phyloP scores from a whole-genome alignment of 2,797 vertebrate species.

The Onychomys arenicola region DNA sequence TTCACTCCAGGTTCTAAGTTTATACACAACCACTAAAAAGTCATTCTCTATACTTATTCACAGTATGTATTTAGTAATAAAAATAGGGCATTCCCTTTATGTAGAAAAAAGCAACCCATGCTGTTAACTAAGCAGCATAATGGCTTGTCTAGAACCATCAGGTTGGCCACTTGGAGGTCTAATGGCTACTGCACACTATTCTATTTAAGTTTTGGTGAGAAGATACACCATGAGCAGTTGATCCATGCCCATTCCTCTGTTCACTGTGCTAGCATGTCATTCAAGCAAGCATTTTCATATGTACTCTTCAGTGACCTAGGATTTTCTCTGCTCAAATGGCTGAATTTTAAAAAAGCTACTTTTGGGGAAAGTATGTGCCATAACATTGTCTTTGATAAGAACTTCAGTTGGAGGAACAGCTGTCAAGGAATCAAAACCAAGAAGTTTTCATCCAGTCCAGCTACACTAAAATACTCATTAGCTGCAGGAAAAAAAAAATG shows the following conservation, averaged over 20 bases:
- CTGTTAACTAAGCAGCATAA: background rate
- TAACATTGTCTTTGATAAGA: background rate
- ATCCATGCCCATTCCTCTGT: background rate
- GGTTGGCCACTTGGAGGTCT: background rate
- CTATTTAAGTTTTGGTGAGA: background rate
- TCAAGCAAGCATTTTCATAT: background rate
- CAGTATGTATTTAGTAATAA: background rate
- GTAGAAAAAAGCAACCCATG: background rate
- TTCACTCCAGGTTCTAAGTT: background rate
- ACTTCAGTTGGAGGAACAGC: background rate
- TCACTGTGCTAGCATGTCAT: background rate
- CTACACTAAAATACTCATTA: background rate
- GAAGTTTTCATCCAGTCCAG: background rate
- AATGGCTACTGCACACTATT: background rate
- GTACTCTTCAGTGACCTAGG: background rate
- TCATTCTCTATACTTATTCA: background rate
- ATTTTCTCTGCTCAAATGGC: background rate
- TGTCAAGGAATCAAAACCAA: background rate
- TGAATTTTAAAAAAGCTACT: background rate
- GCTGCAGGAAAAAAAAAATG: background rate
- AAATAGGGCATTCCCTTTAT: background rate
- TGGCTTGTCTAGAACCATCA: background rate
- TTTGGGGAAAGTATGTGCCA: background rate
- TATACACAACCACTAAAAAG: background rate
- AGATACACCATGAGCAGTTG: background rate